Conservation (phyloP, 2,113 vertebrate genomes). For the Bubo blakistoni region DNA sequence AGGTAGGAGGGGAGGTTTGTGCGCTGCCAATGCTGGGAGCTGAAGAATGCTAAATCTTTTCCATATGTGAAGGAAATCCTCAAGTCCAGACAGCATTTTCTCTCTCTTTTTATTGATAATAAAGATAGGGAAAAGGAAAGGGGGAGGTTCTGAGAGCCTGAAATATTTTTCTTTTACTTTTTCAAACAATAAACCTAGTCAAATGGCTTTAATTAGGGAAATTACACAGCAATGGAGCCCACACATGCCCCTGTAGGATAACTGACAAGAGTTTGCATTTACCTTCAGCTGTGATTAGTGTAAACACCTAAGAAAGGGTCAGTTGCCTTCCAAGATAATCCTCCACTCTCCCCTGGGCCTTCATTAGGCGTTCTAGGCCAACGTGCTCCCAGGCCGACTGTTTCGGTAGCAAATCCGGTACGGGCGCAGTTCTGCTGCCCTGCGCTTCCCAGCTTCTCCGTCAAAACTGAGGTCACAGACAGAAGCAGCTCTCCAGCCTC, state of each 20-base stretch:
- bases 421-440: neutral
- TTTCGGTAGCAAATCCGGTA: neutral
- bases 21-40: constrained; percentile 29
- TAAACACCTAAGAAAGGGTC: constrained; percentile 21
- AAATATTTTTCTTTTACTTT: neutral
- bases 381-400: neutral
- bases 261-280: neutral
- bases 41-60: constrained; percentile 49
- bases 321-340: constrained; percentile 19
- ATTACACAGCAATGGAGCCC: neutral
- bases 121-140: constrained; percentile 27
- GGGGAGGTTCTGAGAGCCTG: neutral
- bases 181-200: neutral
- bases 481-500: neutral
- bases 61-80: constrained; percentile 70
- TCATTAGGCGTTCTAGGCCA: neutral
- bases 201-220: constrained; percentile 24
- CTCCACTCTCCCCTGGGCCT: constrained; percentile 23
- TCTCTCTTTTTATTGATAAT: constrained; percentile 55
- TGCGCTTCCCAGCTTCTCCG: neutral
- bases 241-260: neutral
- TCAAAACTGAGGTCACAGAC: neutral
- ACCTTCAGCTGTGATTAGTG: neutral
- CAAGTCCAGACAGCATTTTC: constrained; percentile 48
- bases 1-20: neutral